These are phyloP conservation scores for Druon quercuslanigerum DNA, from an alignment of 1,140 invertebrate species.

Conservation along the genomic window DNA sequence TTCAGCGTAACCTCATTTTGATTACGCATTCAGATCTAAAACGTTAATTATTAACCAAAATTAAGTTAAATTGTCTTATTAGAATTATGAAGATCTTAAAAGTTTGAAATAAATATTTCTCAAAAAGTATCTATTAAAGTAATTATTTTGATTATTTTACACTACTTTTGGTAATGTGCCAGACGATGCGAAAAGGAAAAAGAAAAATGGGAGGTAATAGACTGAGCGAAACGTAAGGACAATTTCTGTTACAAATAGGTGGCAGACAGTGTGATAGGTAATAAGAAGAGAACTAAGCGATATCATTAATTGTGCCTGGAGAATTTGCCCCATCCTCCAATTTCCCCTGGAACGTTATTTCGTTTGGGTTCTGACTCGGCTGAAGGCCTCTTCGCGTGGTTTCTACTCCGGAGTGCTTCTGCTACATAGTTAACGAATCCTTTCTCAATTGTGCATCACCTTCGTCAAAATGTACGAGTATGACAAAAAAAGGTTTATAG, in stretches of 20 bases:
- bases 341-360: background rate
- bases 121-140: too few relatives aligned
- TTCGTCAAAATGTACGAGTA: background rate
- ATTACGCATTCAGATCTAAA: too few relatives aligned
- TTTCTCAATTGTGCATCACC: conserved; percentile 3
- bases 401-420: conserved; percentile 2
- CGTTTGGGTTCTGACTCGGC: conserved; percentile 22
- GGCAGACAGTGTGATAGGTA: conserved; percentile 18
- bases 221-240: background rate
- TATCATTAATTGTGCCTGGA: conserved; percentile 11
- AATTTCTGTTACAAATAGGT: conserved; percentile 16
- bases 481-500: background rate
- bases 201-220: conserved; percentile 1
- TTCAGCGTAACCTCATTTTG: too few relatives aligned
- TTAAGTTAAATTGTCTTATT: too few relatives aligned
- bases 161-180: too few relatives aligned
- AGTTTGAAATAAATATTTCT: too few relatives aligned
- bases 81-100: too few relatives aligned
- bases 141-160: too few relatives aligned
- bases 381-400: conserved; percentile 2
- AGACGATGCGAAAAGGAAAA: background rate
- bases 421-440: conserved; percentile 10
- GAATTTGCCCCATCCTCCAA: background rate
- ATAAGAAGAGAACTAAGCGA: conserved; percentile 14
- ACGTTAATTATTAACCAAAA: too few relatives aligned